Conservation (phyloP, 2,797 vertebrate genomes). For the Spatula clypeata region DNA sequence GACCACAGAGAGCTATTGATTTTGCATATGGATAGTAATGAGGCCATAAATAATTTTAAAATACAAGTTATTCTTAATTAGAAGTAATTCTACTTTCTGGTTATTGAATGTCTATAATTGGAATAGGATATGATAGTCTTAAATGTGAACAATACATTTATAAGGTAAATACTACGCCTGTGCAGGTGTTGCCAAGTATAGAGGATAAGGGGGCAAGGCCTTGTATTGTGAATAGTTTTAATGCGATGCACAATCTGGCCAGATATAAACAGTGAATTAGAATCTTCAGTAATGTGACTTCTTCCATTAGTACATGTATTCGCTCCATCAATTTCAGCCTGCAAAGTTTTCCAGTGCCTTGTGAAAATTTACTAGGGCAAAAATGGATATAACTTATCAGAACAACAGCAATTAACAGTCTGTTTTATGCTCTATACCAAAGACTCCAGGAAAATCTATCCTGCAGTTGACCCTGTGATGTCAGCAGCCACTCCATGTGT, state of each 20-base stretch:
- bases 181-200: background rate
- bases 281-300: background rate
- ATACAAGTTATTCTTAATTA: background rate
- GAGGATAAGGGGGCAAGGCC: background rate
- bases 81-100: background rate
- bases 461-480: slow-evolving; percentile 31
- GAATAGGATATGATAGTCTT: background rate
- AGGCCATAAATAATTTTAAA: background rate
- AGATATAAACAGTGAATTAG: background rate
- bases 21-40: background rate
- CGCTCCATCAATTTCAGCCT: background rate
- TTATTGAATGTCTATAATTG: background rate
- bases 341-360: background rate
- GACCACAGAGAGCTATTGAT: background rate
- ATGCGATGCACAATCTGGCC: background rate
- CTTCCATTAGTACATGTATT: background rate
- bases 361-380: background rate
- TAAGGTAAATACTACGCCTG: background rate
- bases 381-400: background rate
- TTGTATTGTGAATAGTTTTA: background rate
- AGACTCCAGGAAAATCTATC: slow-evolving; percentile 15
- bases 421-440: background rate
- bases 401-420: background rate
- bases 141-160: background rate
- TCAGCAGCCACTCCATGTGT: slow-evolving; percentile 46